Conservation (phyloP, 2,797 vertebrate species). For the Lacerta agilis region DNA sequence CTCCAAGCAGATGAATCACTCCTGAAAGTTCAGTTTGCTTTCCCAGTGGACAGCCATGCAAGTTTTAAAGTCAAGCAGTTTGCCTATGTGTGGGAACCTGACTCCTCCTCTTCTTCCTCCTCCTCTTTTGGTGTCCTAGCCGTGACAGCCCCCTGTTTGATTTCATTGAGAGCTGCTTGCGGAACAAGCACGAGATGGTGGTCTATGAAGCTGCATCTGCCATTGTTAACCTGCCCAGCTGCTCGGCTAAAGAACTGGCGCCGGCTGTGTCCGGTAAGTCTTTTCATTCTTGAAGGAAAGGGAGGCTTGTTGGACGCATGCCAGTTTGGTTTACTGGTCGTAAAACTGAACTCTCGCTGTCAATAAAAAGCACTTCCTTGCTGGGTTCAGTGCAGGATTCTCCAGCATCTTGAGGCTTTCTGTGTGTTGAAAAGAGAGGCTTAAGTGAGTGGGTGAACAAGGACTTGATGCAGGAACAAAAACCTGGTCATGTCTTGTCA, state of each 20-base stretch:
- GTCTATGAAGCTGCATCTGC: constrained; percentile 86
- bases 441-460: neutral
- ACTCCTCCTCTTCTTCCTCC: neutral
- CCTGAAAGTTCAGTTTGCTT: neutral
- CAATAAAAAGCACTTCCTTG: constrained; percentile 9
- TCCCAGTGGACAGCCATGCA: neutral
- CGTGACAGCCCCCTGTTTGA: constrained; percentile 83
- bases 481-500: neutral
- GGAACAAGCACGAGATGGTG: constrained; percentile 86
- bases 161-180: constrained; percentile 84
- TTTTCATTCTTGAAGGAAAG: rapidly evolving
- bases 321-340: constrained; percentile 8
- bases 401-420: neutral
- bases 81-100: neutral
- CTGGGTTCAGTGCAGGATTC: neutral
- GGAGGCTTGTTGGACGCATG: neutral
- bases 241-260: constrained; percentile 84
- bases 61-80: neutral
- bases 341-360: constrained; percentile 17
- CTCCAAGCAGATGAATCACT: too few relatives aligned
- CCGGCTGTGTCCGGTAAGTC: constrained; percentile 81
- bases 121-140: constrained; percentile 59
- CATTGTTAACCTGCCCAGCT: constrained; percentile 82
- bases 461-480: neutral
- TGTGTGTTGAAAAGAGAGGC: neutral